Evolutionary conservation across 2,888 invertebrate species (phyloP), one percentile per base, ranked within the genome.

Genomic region (Platycheirus albimanus): DNA sequence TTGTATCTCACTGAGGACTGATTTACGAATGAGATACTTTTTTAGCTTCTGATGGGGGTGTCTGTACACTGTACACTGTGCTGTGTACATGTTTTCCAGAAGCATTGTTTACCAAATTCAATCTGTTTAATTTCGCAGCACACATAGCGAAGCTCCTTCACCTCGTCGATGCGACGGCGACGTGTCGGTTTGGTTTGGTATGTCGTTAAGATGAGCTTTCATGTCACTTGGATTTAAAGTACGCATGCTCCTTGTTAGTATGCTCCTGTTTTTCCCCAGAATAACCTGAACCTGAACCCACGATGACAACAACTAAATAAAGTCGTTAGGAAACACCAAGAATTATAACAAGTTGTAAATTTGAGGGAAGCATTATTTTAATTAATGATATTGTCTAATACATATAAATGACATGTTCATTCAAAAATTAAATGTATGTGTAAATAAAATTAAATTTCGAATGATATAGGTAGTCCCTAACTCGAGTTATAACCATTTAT

Each of bases 91-190:
- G 41, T 78, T 74, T 78, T 64, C 52, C 78, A 74, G 78, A 63
- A 52, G 64, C 58, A 78, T 83, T 83, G 83, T 83, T 83, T 83
- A 83, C 72, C 69, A 69, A 70, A 83, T 69, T 67, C 67, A 77
- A 71, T n/a, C 71, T 72, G 43, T 36, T 81, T 67, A 61, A 77
- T 81, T 71, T 54, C 47, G 52, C 61, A 61, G 24, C 41, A 38
- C 36, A 58, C 52, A 20, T 33, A n/a, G 1, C n/a, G 69, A 72
- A 83, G 83, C 78, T 78, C 63, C 78, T 83, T 72, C 17, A 24
- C 20, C 45, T 58, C 64, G 28, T 52, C 72, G 13, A 52, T 17
- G 13, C 19, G 24, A 24, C 30, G 30, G 41, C 67, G 67, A 67
- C 49, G 13, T 49, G 20, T 20, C 38, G 61, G 51, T 45, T 10